phyloP scores from a whole-genome alignment of 2,888 invertebrate species.

The Andrena haemorrhoa region DNA sequence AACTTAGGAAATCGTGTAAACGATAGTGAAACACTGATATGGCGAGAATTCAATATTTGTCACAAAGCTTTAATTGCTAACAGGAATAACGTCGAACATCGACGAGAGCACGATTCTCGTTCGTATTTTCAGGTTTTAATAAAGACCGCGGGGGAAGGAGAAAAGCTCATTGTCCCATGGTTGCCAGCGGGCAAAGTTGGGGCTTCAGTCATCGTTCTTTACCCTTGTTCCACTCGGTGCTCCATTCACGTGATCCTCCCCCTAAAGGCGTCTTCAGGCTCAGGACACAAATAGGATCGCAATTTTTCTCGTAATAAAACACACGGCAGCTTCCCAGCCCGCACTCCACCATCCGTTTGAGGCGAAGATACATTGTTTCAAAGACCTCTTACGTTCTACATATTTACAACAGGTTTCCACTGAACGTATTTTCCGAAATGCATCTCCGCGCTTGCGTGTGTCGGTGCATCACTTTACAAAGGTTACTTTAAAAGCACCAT shows the following conservation, averaged over 20 bases:
- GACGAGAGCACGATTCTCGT: background rate
- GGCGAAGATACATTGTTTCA: background rate
- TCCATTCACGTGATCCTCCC: conserved; percentile 49
- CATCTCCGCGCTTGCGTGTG: background rate
- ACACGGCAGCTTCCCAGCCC: conserved; percentile 20
- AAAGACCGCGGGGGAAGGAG: conserved; percentile 30
- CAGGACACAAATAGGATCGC: conserved; percentile 44
- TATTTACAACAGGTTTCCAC: background rate
- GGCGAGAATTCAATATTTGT: background rate
- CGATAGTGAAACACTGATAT: background rate
- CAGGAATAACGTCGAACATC: background rate
- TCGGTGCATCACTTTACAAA: background rate
- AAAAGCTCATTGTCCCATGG: conserved; percentile 47
- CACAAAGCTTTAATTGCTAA: conserved; percentile 6
- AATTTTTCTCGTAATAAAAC: conserved; percentile 50
- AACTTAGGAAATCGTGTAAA: no score
- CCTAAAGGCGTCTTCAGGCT: conserved; percentile 50
- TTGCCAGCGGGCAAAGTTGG: conserved; percentile 34
- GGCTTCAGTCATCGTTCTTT: conserved; percentile 33
- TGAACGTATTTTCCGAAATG: background rate
- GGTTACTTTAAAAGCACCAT: no score
- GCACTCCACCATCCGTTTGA: conserved; percentile 23
- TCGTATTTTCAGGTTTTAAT: conserved; percentile 35
- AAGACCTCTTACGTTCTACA: background rate
- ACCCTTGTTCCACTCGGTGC: conserved; percentile 4